These are phyloP conservation scores for Diuraphis noxia DNA, from an alignment of 1,140 invertebrate genomes.

Conservation along the genomic window DNA sequence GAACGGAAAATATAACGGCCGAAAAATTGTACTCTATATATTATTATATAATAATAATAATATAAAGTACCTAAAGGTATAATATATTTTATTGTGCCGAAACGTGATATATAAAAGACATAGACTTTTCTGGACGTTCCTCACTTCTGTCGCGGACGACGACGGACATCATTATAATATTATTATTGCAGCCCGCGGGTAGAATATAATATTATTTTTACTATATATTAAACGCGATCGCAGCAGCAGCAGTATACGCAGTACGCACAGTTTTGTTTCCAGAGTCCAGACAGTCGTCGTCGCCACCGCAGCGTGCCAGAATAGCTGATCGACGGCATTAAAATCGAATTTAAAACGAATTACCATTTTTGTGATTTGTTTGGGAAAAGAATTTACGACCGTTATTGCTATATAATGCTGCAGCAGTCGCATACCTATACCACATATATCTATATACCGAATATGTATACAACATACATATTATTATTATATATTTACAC, in stretches of 20 bases:
- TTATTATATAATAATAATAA: background rate
- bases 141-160: background rate
- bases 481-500: background rate
- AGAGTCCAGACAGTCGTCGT: background rate
- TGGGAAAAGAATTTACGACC: background rate
- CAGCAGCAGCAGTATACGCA: background rate
- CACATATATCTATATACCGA: background rate
- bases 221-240: background rate
- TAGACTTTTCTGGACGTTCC: background rate
- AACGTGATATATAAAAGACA: background rate
- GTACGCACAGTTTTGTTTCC: background rate
- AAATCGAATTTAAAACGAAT: constrained; percentile 53
- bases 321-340: constrained; percentile 14
- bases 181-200: background rate
- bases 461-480: background rate
- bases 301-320: background rate
- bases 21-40: background rate
- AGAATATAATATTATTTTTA: background rate
- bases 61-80: background rate
- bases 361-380: background rate
- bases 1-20: constrained; percentile 38
- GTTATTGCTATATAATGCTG: background rate
- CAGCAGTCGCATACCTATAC: background rate
- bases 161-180: background rate
- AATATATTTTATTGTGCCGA: background rate